phyloP scores from a whole-genome alignment of 53 echinoderm and acorn worm species.

The Echinarachnius parma region DNA sequence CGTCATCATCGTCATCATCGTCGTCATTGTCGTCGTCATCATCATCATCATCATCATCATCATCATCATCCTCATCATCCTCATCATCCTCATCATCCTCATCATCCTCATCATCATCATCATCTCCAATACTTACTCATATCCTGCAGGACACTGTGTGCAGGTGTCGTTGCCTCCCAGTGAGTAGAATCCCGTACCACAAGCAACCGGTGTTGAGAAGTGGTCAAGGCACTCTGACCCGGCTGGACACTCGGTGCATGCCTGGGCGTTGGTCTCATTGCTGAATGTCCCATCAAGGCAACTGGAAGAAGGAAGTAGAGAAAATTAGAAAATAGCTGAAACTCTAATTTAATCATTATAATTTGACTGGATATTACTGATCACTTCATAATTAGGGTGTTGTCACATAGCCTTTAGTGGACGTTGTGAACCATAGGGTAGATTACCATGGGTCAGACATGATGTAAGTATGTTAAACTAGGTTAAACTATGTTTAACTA shows the following conservation, averaged over 20 bases:
- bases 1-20: neutral
- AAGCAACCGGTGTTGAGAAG: conserved; percentile 65
- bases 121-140: conserved; percentile 78
- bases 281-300: conserved; percentile 82
- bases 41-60: conserved; percentile 14
- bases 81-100: too few species aligned
- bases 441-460: too few species aligned
- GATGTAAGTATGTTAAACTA: too few species aligned
- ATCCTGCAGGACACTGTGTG: conserved; percentile 73
- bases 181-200: conserved; percentile 67
- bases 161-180: conserved; percentile 74
- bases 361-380: too few species aligned
- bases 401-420: too few species aligned
- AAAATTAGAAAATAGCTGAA: too few species aligned
- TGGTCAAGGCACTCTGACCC: conserved; percentile 72
- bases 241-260: conserved; percentile 68
- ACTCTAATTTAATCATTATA: too few species aligned
- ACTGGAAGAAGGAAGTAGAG: conserved; percentile 19
- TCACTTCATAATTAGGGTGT: too few species aligned
- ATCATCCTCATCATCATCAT: too few species aligned
- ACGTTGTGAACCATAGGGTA: too few species aligned
- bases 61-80: conserved; percentile 15
- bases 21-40: neutral
- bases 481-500: too few species aligned
- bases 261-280: conserved; percentile 49